A percentile compares a stretch with the other conserved stretches of the same genome.
These are phyloP conservation scores for Drosophila baimaii DNA, from an alignment of 1,140 invertebrate species.

Conservation along the genomic window DNA sequence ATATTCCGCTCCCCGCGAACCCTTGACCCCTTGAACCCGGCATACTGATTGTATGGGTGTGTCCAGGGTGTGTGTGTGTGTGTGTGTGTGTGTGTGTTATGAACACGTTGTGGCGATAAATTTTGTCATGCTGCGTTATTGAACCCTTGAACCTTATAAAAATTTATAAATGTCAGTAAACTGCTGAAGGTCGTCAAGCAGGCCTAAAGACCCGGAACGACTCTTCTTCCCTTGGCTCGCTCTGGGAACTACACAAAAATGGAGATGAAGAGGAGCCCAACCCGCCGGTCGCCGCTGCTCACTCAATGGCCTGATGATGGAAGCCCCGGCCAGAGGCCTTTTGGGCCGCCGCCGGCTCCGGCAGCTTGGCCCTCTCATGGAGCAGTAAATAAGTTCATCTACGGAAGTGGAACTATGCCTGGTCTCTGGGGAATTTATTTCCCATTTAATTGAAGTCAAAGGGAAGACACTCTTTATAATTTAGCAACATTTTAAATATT, in stretches of 20 bases:
- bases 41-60: constrained; percentile 42
- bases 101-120: constrained; percentile 73
- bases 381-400: constrained; percentile 27
- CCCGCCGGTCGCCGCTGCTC: not conserved
- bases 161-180: constrained; percentile 73
- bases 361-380: not conserved
- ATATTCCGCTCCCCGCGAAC: constrained; percentile 49
- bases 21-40: constrained; percentile 14
- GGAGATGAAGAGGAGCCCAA: constrained; percentile 9
- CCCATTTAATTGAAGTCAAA: constrained; percentile 6
- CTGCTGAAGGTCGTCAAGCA: constrained; percentile 60
- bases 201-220: constrained; percentile 15
- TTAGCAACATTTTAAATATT: constrained; percentile 4
- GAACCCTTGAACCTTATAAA: constrained; percentile 74
- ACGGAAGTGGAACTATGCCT: not conserved
- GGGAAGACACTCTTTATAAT: not conserved
- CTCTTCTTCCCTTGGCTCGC: not conserved
- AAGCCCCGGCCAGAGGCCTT: not conserved
- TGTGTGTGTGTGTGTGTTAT: constrained; percentile 52
- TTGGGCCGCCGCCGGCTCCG: not conserved
- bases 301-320: constrained; percentile 24
- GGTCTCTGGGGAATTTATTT: constrained; percentile 7
- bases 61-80: constrained; percentile 39
- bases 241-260: constrained; percentile 2
- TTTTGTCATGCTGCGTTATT: constrained; percentile 71